phyloP scores from a whole-genome alignment of 2,113 vertebrate genomes.

The Murina feae region DNA sequence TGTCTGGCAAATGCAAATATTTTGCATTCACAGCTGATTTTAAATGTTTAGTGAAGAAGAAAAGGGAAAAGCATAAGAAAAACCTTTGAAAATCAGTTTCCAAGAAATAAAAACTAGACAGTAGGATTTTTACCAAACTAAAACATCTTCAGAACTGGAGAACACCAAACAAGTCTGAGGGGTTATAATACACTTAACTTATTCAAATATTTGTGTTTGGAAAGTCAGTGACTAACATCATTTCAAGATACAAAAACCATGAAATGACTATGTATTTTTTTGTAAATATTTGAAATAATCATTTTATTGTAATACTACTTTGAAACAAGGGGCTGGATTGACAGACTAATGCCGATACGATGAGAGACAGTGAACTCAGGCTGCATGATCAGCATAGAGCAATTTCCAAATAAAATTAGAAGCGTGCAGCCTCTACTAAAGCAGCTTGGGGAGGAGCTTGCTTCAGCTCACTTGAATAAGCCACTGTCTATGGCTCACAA shows the following conservation, averaged over 20 bases:
- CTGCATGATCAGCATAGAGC: background rate
- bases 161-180: background rate
- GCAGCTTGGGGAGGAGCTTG: constrained; percentile 47
- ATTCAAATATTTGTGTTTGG: constrained; percentile 42
- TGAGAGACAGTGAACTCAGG: constrained; percentile 33
- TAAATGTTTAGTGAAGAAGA: background rate
- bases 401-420: constrained; percentile 34
- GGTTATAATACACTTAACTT: constrained; percentile 24
- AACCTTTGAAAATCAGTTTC: constrained; percentile 38
- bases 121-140: constrained; percentile 24
- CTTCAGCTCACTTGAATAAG: constrained; percentile 67
- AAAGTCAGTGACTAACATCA: background rate
- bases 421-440: constrained; percentile 22
- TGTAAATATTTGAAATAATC: constrained; percentile 15
- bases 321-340: constrained; percentile 10
- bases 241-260: constrained; percentile 9
- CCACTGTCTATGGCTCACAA: constrained; percentile 73
- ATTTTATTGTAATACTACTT: constrained; percentile 2
- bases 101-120: constrained; percentile 23
- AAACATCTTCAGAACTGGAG: constrained; percentile 13
- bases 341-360: constrained; percentile 13
- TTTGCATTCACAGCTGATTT: constrained; percentile 18
- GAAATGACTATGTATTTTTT: background rate
- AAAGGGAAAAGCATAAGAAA: constrained; percentile 8
- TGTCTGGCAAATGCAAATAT: constrained; percentile 6